Evolutionary conservation across 2,113 vertebrate species (phyloP), one percentile per base, ranked within the genome.

Genomic region (Sebastes schlegelii): DNA sequence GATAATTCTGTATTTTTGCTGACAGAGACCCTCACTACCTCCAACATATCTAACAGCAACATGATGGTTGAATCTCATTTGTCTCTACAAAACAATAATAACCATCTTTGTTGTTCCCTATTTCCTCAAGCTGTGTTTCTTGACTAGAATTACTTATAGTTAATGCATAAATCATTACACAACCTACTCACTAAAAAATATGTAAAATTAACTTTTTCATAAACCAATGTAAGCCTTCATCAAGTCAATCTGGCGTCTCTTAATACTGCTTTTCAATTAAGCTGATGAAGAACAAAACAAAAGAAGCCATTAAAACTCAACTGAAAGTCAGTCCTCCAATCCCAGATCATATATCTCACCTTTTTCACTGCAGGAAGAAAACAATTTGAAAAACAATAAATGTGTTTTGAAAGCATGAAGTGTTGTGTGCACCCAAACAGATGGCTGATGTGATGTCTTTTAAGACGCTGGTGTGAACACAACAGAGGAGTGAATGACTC

Each of bases 231-330:
- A 46, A 76, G 40, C 5, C 34, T 43, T 42, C 12, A 85, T 72
- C 60, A 55, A 75, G 46, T 75, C 45, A 72, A 52, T 34, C 16
- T 23, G 46, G 26, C 26, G 10, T 73, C 67, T 70, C 58, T 76
- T 34, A 45, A 74, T 78, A 8, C 21, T 17, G 51, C 17, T 81
- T 83, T 87, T 77, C 45, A 83, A 80, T 83, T 77, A 78, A 23
- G 19, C 9, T 76, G 61, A 86, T 74, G 68, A 68, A 69, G n/a
- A 54, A 26, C 19, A 42, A 80, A 74, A 63, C 21, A 5, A 74
- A 82, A 76, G 46, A 62, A 72, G 73, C 19, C 55, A 73, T 86
- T 86, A 81, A 78, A 86, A 61, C 49, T 34, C 43, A 72, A 34
- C 65, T 42, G 45, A 73, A 48, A 72, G 70, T 73, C 77, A 43